phyloP scores from a whole-genome alignment of 1,140 invertebrate species.

The Limonius californicus region DNA sequence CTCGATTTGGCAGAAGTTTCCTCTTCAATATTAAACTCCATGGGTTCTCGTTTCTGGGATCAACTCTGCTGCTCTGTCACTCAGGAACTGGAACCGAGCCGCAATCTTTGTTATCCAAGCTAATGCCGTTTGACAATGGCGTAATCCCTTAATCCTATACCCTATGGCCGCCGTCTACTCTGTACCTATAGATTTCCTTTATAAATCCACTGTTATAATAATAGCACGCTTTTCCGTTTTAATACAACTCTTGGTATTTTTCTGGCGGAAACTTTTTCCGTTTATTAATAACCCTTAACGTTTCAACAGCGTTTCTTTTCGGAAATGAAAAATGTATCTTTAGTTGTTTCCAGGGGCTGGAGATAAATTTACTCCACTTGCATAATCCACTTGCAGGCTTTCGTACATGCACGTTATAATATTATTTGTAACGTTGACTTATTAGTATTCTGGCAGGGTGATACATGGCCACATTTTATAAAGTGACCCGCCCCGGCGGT shows the following conservation, averaged over 20 bases:
- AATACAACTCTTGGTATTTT: background rate
- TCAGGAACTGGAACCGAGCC: constrained; percentile 14
- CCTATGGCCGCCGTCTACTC: constrained; percentile 25
- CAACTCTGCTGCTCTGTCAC: constrained; percentile 5
- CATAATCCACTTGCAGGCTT: background rate
- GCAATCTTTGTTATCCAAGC: constrained; percentile 32
- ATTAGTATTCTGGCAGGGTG: background rate
- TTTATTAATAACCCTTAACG: no score
- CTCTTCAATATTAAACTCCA: constrained; percentile 11
- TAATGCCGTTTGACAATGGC: constrained; percentile 32
- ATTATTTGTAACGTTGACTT: no score
- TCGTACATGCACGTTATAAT: background rate
- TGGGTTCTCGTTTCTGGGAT: constrained; percentile 10
- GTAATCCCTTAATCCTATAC: constrained; percentile 31
- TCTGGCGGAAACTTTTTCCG: no score
- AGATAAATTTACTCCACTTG: background rate
- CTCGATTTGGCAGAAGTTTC: background rate
- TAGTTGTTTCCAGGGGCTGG: no score
- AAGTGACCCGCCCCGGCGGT: background rate
- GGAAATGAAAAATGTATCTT: no score
- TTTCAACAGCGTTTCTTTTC: no score
- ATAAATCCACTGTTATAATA: constrained; percentile 22
- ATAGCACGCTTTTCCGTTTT: constrained; percentile 5
- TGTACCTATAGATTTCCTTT: constrained; percentile 24
- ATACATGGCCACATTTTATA: constrained; percentile 2